Percentiles rank a stretch among this genome's conserved stretches.
phyloP scores from a whole-genome alignment of 1,140 invertebrate species.

The Bombus waltoni region DNA sequence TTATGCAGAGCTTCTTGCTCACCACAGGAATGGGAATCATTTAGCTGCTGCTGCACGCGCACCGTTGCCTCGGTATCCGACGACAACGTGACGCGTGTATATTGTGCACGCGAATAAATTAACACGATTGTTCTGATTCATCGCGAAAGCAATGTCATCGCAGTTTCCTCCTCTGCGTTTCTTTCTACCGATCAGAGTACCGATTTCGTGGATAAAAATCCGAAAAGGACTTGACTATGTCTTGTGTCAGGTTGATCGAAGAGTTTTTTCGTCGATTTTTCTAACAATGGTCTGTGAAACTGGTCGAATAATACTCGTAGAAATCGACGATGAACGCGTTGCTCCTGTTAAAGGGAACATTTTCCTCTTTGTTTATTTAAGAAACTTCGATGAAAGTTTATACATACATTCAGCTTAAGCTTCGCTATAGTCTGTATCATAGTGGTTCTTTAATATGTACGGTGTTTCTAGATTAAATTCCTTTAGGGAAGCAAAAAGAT shows the following conservation, averaged over 20 bases:
- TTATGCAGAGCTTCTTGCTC: conserved; percentile 25
- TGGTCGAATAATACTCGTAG: no score
- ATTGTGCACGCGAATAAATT: conserved; percentile 27
- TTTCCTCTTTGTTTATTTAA: not conserved
- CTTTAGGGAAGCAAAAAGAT: no score
- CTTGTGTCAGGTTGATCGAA: not conserved
- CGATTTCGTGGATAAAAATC: not conserved
- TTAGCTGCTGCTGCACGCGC: conserved; percentile 34
- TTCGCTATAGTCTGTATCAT: not conserved
- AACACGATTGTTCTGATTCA: conserved; percentile 35
- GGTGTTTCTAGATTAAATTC: not conserved
- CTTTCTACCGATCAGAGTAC: not conserved
- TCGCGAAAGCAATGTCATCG: conserved; percentile 28
- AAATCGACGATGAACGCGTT: no score
- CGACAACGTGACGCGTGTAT: not conserved
- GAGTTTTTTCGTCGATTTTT: not conserved
- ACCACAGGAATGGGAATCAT: not conserved
- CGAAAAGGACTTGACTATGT: not conserved
- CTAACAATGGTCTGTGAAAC: not conserved
- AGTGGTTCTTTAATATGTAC: not conserved
- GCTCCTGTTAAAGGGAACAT: no score
- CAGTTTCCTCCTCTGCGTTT: not conserved
- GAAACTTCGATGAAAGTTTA: not conserved
- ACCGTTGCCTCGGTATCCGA: not conserved
- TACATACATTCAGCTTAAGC: not conserved